These are phyloP conservation scores for Triplophysa rosa DNA, from an alignment of 2,113 vertebrate genomes.

Conservation along the genomic window DNA sequence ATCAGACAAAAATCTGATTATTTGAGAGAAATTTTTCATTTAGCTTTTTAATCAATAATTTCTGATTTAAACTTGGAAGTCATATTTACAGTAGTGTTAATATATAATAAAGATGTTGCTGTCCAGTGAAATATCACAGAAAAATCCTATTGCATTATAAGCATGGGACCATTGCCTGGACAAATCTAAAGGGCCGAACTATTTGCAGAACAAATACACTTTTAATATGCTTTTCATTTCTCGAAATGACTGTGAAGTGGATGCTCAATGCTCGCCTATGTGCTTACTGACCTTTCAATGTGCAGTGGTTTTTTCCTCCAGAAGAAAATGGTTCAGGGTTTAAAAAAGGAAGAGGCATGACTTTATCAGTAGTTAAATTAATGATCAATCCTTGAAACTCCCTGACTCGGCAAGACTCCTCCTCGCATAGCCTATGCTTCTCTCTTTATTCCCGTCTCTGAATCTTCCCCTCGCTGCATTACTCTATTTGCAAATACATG, in stretches of 20 bases:
- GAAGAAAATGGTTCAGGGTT: slow-evolving; percentile 10
- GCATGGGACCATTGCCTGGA: slow-evolving; percentile 14
- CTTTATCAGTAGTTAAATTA: slow-evolving; percentile 68
- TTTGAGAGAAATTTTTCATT: too few relatives aligned
- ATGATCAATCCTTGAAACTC: slow-evolving; percentile 62
- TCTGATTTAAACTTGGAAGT: too few relatives aligned
- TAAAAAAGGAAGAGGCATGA: slow-evolving; percentile 31
- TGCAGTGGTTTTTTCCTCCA: slow-evolving; percentile 22
- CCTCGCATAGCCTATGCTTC: slow-evolving; percentile 45
- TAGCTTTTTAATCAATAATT: too few relatives aligned
- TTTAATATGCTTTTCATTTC: slow-evolving; percentile 20
- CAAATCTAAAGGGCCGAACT: slow-evolving; percentile 6
- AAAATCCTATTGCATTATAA: neutral
- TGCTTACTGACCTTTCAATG: slow-evolving; percentile 32
- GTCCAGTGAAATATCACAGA: neutral
- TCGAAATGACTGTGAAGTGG: slow-evolving; percentile 2
- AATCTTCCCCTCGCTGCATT: slow-evolving; percentile 33
- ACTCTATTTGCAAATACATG: slow-evolving; percentile 50
- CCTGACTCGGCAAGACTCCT: slow-evolving; percentile 32
- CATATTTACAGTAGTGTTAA: too few relatives aligned
- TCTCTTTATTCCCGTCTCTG: slow-evolving; percentile 39
- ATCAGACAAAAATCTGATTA: too few relatives aligned
- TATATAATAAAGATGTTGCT: neutral
- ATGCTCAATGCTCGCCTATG: slow-evolving; percentile 22
- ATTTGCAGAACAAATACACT: slow-evolving; percentile 3